Evolutionary conservation across 2,113 vertebrate species (phyloP), one percentile per base, ranked within the genome.

Genomic region (Macheiramphus alcinus): DNA sequence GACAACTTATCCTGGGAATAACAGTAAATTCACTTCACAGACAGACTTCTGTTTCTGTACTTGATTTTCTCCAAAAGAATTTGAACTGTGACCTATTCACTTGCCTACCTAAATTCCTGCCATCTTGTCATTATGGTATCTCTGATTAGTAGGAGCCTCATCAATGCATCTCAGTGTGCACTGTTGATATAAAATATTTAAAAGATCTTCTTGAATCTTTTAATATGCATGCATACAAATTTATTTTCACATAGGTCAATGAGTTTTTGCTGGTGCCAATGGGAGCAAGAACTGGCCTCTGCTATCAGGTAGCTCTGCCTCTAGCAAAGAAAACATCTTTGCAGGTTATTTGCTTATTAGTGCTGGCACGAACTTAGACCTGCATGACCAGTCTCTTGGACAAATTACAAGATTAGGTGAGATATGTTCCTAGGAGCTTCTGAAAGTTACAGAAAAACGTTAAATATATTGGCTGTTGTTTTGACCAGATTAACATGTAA

Each of bases 31-130:
- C 80, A 50, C 48, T 47, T 81, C 86, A 87, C 80, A 90, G 71
- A 58, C 88, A 73, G 36, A 71, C 38, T 95, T 61, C 66, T 88
- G 56, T 67, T 95, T n/a, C 63, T 80, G 32, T 63, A 53, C 15
- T 75, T 66, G 16, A 21, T 67, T 78, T 89, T 79, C 85, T 94
- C 81, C 84, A 63, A n/a, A 95, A 81, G 61, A 89, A 95, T 88
- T 40, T 88, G 47, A 85, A 72, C 65, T 79, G 61, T 67, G 72
- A 87, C 61, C 78, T 89, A 34, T 43, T 40, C 7, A 11, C 23
- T 56, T 85, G n/a, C 56, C 32, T 48, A 62, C 82, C 66, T 65
- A 38, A 91, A 82, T 75, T 88, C 16, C 74, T 85, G 23, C 40
- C 36, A 71, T 26, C 52, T 68, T 68, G 53, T 52, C 55, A 56